Evolutionary conservation across 2,888 invertebrate genomes (phyloP), one percentile per base, ranked within the genome.

Genomic region (Sphinx pinastri): DNA sequence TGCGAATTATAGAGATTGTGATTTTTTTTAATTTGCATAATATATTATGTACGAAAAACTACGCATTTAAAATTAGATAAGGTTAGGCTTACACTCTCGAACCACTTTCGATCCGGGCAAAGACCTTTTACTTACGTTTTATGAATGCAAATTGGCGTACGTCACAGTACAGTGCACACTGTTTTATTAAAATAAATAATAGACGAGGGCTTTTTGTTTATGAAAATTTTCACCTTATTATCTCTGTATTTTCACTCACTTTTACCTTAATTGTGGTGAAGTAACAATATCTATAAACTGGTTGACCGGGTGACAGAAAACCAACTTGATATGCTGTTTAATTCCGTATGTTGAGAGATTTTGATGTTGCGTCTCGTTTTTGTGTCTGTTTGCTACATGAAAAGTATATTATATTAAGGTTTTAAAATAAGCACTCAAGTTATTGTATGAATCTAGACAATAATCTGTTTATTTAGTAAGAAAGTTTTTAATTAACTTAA

Each of bases 121-220:
- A 49, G 63, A 49, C 63, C 63, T 63, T 19, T 55, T 55, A 19
- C 19, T 19, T 63, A 57, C 57, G 25, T 63, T 59, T 63, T 16
- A 63, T 49, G 19, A 63, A 63, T 63, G 63, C 19, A 63, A 19
- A 63, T 63, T 63, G 49, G 13, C 49, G 47, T 49, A 49, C 63
- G 63, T 63, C 49, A 19, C 63, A 63, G 63, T 63, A 63, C 63
- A 63, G 63, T 49, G 63, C n/a, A 63, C 63, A 63, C 47, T 49
- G 16, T 47, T 60, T n/a, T 16, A 10, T 6, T 60, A 19, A 49
- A 63, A 63, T 49, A 63, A 63, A 63, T 63, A 63, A 63, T 58
- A 58, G 47, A 47, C 12, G 47, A 63, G 19, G 47, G 63, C 47
- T 47, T 63, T 63, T 49, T 49, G 47, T 47, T 47, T 19, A 25